Evolutionary conservation across 2,113 vertebrate genomes (phyloP), one percentile per base, ranked within the genome.

Genomic region (Clupea harengus): DNA sequence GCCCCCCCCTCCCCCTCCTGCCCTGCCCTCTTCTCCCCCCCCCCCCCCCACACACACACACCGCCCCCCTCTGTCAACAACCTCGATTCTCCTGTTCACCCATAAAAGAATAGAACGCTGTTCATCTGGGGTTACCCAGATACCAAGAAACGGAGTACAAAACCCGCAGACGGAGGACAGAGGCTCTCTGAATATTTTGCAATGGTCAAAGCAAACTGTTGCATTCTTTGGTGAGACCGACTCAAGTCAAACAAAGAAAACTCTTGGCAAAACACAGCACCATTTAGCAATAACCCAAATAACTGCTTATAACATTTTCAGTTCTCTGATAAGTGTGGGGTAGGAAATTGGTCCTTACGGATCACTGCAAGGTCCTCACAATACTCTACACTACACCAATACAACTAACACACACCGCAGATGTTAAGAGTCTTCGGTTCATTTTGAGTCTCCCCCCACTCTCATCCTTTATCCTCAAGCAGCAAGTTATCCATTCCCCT

Each of bases 181-280:
- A 60, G 54, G 54, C 20, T 60, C 54, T 60, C 54, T 60, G 28
- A 72, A 72, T 72, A 72, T 32, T 72, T 72, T 72, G 64, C 28
- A 22, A 20, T 60, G 54, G 64, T 72, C 25, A 72, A 72, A 72
- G 25, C 64, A 28, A 32, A 32, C 64, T 72, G 64, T 32, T 72
- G 64, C 32, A 28, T 32, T 72, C 64, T 72, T 72, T 15, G 25
- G 54, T 57, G 64, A 72, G 64, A 13, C 64, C 28, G 10, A 72
- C 64, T 72, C 25, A 72, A 72, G 64, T 57, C 54, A 57, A 32
- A 72, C 64, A 72, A 72, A 28, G 25, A 32, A 72, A 72, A 72
- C 28, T 72, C 64, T 32, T 25, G 4, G 64, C 28, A 72, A 25
- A 72, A 72, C 25, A 28, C 64, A 28, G n/a, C n/a, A 72, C 28